These are phyloP conservation scores for Volucella bombylans DNA, from an alignment of 2,888 invertebrate genomes.

Conservation along the genomic window DNA sequence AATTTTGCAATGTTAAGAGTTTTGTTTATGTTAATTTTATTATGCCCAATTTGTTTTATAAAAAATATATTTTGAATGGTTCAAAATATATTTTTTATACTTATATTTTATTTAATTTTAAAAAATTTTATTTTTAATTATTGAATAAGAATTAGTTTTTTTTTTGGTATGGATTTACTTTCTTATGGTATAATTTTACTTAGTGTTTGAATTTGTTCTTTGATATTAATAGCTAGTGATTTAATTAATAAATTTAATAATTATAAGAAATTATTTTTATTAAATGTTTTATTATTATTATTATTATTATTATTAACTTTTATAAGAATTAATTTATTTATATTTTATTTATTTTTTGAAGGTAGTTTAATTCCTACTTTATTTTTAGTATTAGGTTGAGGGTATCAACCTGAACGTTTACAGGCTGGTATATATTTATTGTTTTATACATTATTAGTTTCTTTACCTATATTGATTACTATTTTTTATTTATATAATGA, in stretches of 20 bases:
- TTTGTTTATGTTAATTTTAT: constrained; percentile 83
- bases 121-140: constrained; percentile 80
- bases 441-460: constrained; percentile 88
- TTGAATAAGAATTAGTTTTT: constrained; percentile 80
- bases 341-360: constrained; percentile 89
- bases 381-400: constrained; percentile 87
- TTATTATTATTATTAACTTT: constrained; percentile 84
- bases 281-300: constrained; percentile 84
- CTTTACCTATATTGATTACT: constrained; percentile 83
- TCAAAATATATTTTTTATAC: constrained; percentile 83
- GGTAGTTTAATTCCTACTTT: constrained; percentile 87
- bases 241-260: constrained; percentile 83
- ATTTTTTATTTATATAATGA: constrained; percentile 79
- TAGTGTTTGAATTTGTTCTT: constrained; percentile 85
- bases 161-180: constrained; percentile 83
- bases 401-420: constrained; percentile 87
- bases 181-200: constrained; percentile 85
- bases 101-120: constrained; percentile 84
- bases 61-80: constrained; percentile 84
- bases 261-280: constrained; percentile 84
- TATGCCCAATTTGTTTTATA: constrained; percentile 84
- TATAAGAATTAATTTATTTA: constrained; percentile 84
- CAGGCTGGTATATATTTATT: constrained; percentile 87
- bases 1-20: constrained; percentile 85
- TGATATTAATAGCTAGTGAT: constrained; percentile 85